Base-by-base conservation (phyloP, 2,888 invertebrate species). In the Choristoneura rosaceana region DNA sequence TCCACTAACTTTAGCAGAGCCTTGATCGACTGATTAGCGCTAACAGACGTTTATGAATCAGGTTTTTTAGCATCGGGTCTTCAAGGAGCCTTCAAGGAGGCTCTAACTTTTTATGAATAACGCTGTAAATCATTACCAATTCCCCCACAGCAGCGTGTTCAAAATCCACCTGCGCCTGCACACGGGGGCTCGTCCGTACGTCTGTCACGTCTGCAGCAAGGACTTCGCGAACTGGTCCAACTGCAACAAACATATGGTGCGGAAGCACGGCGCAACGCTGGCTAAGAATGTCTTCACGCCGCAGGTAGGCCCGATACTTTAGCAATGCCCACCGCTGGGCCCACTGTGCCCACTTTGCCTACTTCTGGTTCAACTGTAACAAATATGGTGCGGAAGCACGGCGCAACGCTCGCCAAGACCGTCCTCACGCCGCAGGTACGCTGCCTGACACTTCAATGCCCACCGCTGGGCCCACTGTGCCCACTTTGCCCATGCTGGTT, bases 361-460 rank as follows among this genome's bases (percentile, higher is more conserved):
- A n/a, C n/a, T n/a, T n/a, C 60, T 60, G 60, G 60, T 60, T 38
- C 10, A 60, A 60, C 15, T 60, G 60, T 10, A 60, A 60, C 60
- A 60, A 60, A 15, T 38, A 38, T 38, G 60, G 4, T 15, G 25
- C 10, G 58, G 12, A 25, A 4, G 33, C 58, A 58, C 33, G 58
- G 58, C 33, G 33, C 33, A 33, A 12, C 58, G 33, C 10, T 58
- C 10, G 58, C 58, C 12, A 58, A 14, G 33, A 10, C 4, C 15
- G 60, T n/a, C n/a, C 15, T 38, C 38, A 60, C 60, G 34, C 38
- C 41, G 15, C 60, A 9, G 47, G 47, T n/a, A 47, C n/a, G 14
- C n/a, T n/a, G 47, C 47, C 47, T n/a, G 4, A 47, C 14, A 10
- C 5, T 34, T 34, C 47, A 14, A 14, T n/a, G 47, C 47, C 47